A percentile compares a stretch with the other conserved stretches of the same genome.
Evolutionary conservation across 1,140 invertebrate genomes (phyloP).

Genomic region (Drosophila saltans): DNA sequence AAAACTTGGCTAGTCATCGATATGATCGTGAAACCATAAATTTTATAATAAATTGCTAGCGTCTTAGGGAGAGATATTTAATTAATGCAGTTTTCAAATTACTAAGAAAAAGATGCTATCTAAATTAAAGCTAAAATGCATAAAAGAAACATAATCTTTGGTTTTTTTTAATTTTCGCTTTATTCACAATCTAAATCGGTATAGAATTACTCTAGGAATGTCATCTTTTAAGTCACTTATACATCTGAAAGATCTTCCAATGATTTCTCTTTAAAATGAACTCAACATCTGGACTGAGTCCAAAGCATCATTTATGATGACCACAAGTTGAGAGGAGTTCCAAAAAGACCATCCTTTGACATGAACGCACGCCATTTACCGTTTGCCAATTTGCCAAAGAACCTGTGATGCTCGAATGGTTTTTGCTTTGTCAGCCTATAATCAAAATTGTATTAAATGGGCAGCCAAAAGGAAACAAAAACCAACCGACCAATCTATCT

Average conservation of each 20-base stretch:
- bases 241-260: background rate
- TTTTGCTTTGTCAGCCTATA: conserved; percentile 16
- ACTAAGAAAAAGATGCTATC: too few relatives aligned
- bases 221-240: too few relatives aligned
- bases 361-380: conserved; percentile 18
- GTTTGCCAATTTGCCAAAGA: conserved; percentile 1
- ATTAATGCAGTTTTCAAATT: too few relatives aligned
- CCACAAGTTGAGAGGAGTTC: conserved; percentile 1
- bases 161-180: too few relatives aligned
- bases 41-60: too few relatives aligned
- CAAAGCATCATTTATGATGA: conserved; percentile 11
- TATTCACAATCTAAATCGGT: background rate
- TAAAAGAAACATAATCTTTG: too few relatives aligned
- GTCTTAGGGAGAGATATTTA: too few relatives aligned
- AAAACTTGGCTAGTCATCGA: too few relatives aligned
- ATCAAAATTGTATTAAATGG: conserved; percentile 8
- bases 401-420: background rate
- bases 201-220: background rate
- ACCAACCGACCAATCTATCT: background rate
- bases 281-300: background rate
- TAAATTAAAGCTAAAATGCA: too few relatives aligned
- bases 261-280: background rate
- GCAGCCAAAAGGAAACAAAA: background rate
- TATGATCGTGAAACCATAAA: too few relatives aligned
- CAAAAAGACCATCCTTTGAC: too few relatives aligned